These are phyloP conservation scores for Acestrorhynchus altus DNA, from an alignment of 2,797 vertebrate genomes.

Conservation along the genomic window DNA sequence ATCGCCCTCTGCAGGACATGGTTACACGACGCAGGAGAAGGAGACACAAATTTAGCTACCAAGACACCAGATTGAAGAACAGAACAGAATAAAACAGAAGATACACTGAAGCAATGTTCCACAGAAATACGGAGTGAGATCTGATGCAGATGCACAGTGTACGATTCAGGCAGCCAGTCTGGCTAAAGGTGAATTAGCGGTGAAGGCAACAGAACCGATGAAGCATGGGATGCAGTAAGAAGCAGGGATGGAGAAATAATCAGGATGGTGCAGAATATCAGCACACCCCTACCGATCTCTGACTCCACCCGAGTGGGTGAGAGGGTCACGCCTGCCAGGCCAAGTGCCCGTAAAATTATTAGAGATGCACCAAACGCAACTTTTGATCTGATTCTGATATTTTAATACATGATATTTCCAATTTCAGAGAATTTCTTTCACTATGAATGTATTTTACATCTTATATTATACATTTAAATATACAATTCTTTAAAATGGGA, in stretches of 20 bases:
- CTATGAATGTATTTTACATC: too few species aligned
- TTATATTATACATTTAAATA: too few species aligned
- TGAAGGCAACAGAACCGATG: slow-evolving; percentile 2
- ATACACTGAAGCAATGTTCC: not conserved
- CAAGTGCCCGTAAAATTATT: too few species aligned
- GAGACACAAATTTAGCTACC: not conserved
- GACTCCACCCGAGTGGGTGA: not conserved
- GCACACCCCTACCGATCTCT: not conserved
- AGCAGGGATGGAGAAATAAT: not conserved
- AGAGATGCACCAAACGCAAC: too few species aligned
- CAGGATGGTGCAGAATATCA: not conserved
- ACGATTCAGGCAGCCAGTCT: not conserved
- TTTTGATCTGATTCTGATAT: too few species aligned
- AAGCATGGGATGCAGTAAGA: not conserved
- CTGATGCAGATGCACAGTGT: not conserved
- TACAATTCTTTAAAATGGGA: too few species aligned
- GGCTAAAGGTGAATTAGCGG: not conserved
- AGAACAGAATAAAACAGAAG: not conserved
- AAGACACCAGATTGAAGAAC: slow-evolving; percentile 21
- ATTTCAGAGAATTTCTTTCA: too few species aligned
- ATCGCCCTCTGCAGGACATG: not conserved
- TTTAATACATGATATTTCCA: too few species aligned
- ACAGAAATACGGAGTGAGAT: not conserved
- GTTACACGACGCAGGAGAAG: not conserved
- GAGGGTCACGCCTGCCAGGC: not conserved